A percentile compares a stretch with the other conserved stretches of the same genome.
These are phyloP conservation scores for Myiopsitta monachus DNA, from an alignment of 2,113 vertebrate species.

Conservation along the genomic window DNA sequence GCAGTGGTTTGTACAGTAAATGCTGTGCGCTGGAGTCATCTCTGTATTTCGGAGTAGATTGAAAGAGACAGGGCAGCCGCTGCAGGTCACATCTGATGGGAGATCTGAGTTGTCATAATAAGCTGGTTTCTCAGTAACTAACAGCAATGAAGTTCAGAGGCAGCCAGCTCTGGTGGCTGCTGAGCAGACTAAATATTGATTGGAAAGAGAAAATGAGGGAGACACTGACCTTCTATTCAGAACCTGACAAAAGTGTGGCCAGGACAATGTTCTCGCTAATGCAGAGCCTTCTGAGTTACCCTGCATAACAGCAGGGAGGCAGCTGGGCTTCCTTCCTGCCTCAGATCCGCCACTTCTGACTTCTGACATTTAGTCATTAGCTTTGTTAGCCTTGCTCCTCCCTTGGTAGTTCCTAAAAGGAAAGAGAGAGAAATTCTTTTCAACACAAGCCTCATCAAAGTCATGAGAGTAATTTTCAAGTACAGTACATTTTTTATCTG, in stretches of 20 bases:
- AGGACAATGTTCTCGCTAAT: neutral
- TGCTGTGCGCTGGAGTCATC: neutral
- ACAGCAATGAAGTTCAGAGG: conserved; percentile 32
- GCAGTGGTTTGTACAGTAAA: neutral
- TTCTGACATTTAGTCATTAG: conserved; percentile 45
- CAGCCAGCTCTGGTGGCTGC: conserved; percentile 17
- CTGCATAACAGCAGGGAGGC: neutral
- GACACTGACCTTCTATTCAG: conserved; percentile 26
- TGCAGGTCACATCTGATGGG: conserved; percentile 52
- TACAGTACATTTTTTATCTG: neutral
- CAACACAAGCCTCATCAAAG: neutral
- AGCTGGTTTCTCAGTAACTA: conserved; percentile 30
- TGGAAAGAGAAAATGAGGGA: conserved; percentile 44
- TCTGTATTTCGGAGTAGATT: conserved; percentile 23
- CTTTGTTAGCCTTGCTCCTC: conserved; percentile 15
- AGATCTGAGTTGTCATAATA: conserved; percentile 51
- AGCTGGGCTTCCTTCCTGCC: neutral
- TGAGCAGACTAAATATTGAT: conserved; percentile 52
- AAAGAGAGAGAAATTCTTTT: conserved; percentile 11
- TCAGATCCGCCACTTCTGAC: neutral
- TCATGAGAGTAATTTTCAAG: conserved; percentile 24
- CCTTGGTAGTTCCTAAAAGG: conserved; percentile 13
- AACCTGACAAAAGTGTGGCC: neutral
- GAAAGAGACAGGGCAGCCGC: conserved; percentile 34
- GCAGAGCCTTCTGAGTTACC: neutral